Evolutionary conservation across 2,113 vertebrate genomes (phyloP).

Genomic region (Dascyllus trimaculatus): DNA sequence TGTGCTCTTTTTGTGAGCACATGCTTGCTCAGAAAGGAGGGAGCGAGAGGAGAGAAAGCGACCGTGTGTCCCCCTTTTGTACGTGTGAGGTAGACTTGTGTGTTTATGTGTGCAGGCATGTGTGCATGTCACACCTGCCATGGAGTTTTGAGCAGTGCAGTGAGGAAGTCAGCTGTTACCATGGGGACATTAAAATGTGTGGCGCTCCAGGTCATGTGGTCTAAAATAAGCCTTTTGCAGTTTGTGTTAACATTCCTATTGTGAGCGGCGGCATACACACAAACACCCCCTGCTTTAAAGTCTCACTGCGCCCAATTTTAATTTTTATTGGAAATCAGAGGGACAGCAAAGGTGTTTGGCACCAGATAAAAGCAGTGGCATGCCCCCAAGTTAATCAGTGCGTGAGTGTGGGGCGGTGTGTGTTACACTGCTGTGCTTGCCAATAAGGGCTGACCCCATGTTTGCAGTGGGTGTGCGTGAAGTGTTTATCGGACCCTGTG

Average conservation of each 20-base stretch:
- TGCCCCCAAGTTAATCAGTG: conserved; percentile 71
- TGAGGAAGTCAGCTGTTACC: conserved; percentile 73
- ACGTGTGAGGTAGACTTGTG: conserved; percentile 38
- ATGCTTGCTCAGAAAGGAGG: conserved; percentile 14
- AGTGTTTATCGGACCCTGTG: conserved; percentile 72
- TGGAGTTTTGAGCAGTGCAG: conserved; percentile 54
- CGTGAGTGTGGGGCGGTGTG: conserved; percentile 58
- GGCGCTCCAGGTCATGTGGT: conserved; percentile 68
- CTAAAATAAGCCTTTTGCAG: conserved; percentile 80
- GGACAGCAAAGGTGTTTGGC: conserved; percentile 83
- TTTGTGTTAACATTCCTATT: conserved; percentile 79
- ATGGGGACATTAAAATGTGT: conserved; percentile 81
- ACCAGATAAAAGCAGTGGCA: conserved; percentile 78
- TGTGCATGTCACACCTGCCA: conserved; percentile 68
- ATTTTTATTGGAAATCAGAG: conserved; percentile 83
- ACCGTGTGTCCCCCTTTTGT: conserved; percentile 24
- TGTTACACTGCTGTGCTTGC: conserved; percentile 66
- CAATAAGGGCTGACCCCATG: conserved; percentile 72
- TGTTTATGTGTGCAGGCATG: conserved; percentile 33
- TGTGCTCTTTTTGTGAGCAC: conserved; percentile 37
- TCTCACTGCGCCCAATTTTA: conserved; percentile 77
- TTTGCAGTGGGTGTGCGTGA: conserved; percentile 64
- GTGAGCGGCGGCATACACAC: conserved; percentile 57
- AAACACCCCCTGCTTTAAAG: conserved; percentile 43
- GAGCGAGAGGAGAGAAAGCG: conserved; percentile 31